A percentile compares a stretch with the other conserved stretches of the same genome.
Evolutionary conservation across 2,888 invertebrate species (phyloP).

Genomic region (Drosophila silvestris): DNA sequence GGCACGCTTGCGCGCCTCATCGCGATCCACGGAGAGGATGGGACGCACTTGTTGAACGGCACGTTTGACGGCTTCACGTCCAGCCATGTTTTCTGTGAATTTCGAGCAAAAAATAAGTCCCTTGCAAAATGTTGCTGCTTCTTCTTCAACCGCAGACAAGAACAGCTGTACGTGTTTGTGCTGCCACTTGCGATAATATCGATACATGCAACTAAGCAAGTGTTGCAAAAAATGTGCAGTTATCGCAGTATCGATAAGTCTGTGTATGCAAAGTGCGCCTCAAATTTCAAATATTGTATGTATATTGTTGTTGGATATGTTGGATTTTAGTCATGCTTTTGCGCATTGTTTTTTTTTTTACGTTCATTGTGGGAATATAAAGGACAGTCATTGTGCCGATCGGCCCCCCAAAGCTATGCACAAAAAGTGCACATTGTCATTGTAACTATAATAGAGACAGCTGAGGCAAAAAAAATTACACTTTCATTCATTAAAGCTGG

Average conservation of each 20-base stretch:
- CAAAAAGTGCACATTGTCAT: conserved; percentile 65
- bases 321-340: conserved; percentile 31
- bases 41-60: conserved; percentile 91
- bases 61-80: conserved; percentile 86
- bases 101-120: conserved; percentile 38
- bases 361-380: conserved; percentile 61
- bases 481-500: conserved; percentile 74
- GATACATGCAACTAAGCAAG: conserved; percentile 15
- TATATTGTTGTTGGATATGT: conserved; percentile 21
- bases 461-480: conserved; percentile 61
- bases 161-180: conserved; percentile 47
- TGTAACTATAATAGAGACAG: conserved; percentile 64
- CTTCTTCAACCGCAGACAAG: conserved; percentile 35
- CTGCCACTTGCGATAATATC: conserved; percentile 19
- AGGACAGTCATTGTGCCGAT: conserved; percentile 63
- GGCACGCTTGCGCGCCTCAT: conserved; percentile 93
- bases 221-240: conserved; percentile 7
- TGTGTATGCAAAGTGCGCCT: conserved; percentile 4
- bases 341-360: conserved; percentile 30
- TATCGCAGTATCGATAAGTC: conserved; percentile 23
- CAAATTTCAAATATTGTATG: conserved; percentile 17
- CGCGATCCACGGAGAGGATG: conserved; percentile 91
- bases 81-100: conserved; percentile 70
- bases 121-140: conserved; percentile 49
- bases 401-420: conserved; percentile 22